Percentiles rank a stretch among this genome's conserved stretches.
These are phyloP conservation scores for Galaxea fascicularis DNA, from an alignment of 92 coral and sea anemone species.

Conservation along the genomic window DNA sequence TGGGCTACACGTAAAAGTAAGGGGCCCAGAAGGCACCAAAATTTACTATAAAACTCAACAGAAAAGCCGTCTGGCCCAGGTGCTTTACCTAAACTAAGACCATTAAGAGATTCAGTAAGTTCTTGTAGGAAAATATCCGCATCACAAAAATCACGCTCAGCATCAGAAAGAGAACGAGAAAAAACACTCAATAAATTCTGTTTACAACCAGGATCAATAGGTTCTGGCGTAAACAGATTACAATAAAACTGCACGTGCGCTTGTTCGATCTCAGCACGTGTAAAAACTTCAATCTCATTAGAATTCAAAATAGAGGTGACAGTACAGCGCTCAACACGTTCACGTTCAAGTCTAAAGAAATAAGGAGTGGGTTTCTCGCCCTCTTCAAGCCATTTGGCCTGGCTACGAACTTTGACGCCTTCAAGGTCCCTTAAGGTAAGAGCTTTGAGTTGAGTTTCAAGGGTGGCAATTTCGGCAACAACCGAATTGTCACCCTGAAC, in stretches of 20 bases:
- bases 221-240: background rate
- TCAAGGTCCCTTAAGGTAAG: background rate
- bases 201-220: background rate
- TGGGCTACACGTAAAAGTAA: background rate
- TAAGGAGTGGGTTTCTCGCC: slow-evolving; percentile 22
- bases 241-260: background rate
- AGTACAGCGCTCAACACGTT: background rate
- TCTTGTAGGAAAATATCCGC: background rate
- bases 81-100: background rate
- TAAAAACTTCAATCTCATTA: background rate
- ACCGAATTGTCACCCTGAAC: background rate
- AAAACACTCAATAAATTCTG: background rate
- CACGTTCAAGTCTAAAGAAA: slow-evolving; percentile 25
- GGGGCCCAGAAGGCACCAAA: background rate
- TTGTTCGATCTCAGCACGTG: background rate
- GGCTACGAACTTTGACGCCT: background rate
- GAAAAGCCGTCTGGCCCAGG: slow-evolving; percentile 23
- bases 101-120: slow-evolving; percentile 1
- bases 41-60: slow-evolving; percentile 1
- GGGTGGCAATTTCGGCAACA: background rate
- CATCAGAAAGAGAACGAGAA: background rate
- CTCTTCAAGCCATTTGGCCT: slow-evolving; percentile 25
- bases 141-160: background rate
- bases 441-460: background rate
- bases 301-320: background rate